phyloP scores from a whole-genome alignment of 1,140 invertebrate genomes.

The Diabrotica virgifera region DNA sequence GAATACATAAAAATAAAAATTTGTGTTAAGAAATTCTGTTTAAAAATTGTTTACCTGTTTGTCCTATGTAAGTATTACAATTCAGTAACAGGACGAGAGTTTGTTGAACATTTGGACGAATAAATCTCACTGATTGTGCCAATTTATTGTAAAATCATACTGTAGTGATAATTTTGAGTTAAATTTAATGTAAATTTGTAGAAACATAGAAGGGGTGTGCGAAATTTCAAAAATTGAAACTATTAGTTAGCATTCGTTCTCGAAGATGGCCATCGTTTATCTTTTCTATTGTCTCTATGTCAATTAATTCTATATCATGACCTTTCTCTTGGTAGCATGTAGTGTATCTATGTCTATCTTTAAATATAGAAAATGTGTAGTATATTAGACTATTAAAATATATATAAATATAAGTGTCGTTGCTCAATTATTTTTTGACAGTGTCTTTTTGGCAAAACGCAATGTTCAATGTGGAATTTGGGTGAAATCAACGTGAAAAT shows the following conservation, averaged over 20 bases:
- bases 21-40: too few relatives aligned
- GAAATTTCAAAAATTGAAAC: background rate
- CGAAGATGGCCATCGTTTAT: conserved; percentile 12
- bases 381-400: conserved; percentile 38
- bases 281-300: conserved; percentile 34
- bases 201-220: too few relatives aligned
- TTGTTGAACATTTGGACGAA: too few relatives aligned
- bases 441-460: conserved; percentile 48
- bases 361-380: conserved; percentile 31
- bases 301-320: conserved; percentile 41
- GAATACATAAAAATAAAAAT: too few relatives aligned
- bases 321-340: conserved; percentile 33
- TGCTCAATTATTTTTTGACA: conserved; percentile 41
- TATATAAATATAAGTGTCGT: conserved; percentile 46
- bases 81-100: too few relatives aligned
- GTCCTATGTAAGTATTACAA: too few relatives aligned
- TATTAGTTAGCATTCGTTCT: background rate
- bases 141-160: too few relatives aligned
- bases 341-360: conserved; percentile 37
- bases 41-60: too few relatives aligned
- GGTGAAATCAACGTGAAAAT: conserved; percentile 42
- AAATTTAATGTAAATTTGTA: too few relatives aligned
- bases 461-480: conserved; percentile 45
- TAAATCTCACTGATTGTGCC: too few relatives aligned
- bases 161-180: too few relatives aligned